Percentiles rank a stretch among this genome's conserved stretches.
phyloP scores from a whole-genome alignment of 2,797 vertebrate species.

The Cuculus canorus region DNA sequence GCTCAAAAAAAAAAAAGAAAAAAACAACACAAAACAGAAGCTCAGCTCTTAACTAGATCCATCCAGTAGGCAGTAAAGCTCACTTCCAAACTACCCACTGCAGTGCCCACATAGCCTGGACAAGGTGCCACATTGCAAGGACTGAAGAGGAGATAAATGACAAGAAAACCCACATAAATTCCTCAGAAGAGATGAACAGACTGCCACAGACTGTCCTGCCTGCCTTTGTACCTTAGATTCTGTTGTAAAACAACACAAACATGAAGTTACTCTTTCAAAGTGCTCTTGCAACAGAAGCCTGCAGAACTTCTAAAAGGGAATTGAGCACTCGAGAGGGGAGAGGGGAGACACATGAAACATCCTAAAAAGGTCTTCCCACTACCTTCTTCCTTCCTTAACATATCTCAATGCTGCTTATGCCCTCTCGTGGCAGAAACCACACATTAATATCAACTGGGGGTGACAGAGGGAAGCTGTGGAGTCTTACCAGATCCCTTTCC shows the following conservation, averaged over 20 bases:
- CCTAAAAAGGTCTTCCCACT: not conserved
- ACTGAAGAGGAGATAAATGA: not conserved
- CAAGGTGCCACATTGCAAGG: not conserved
- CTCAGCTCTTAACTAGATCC: not conserved
- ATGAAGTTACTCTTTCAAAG: not conserved
- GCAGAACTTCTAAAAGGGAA: not conserved
- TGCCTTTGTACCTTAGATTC: not conserved
- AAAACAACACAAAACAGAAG: not conserved
- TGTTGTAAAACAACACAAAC: not conserved
- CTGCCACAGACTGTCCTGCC: not conserved
- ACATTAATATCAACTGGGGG: not conserved
- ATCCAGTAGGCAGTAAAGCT: not conserved
- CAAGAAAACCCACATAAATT: not conserved
- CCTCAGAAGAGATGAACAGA: not conserved
- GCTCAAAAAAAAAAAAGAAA: not conserved
- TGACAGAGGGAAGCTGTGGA: not conserved
- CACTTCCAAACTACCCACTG: not conserved
- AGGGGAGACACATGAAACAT: not conserved
- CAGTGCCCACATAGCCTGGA: not conserved
- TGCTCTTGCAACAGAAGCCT: not conserved
- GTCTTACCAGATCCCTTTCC: not conserved
- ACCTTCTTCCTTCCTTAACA: not conserved
- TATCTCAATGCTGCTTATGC: conserved; percentile 41
- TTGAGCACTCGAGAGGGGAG: not conserved
- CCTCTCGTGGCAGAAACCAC: conserved; percentile 57